Evolutionary conservation across 2,888 invertebrate species (phyloP).

Genomic region (Macroteleia sp.): DNA sequence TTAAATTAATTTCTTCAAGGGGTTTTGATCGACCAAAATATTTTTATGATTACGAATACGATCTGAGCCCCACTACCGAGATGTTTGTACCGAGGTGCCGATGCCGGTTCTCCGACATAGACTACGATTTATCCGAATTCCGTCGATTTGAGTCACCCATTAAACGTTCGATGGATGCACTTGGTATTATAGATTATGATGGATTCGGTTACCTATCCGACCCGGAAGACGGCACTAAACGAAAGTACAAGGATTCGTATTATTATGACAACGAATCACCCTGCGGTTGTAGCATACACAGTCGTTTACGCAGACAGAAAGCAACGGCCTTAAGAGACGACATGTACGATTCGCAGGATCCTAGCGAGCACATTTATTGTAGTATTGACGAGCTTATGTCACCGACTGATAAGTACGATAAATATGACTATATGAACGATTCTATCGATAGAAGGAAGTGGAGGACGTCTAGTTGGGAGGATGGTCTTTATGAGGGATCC

Average conservation of each 20-base stretch:
- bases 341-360: constrained; percentile 65
- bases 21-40: constrained; percentile 71
- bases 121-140: constrained; percentile 38
- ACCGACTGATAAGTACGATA: constrained; percentile 65
- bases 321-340: constrained; percentile 68
- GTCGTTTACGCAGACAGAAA: constrained; percentile 69
- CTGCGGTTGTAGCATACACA: constrained; percentile 41
- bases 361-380: constrained; percentile 80
- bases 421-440: constrained; percentile 58
- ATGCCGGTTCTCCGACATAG: constrained; percentile 68
- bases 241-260: constrained; percentile 73
- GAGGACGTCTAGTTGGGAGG: constrained; percentile 61
- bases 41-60: constrained; percentile 86
- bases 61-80: constrained; percentile 85
- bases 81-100: constrained; percentile 84
- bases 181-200: constrained; percentile 66
- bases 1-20: constrained; percentile 33
- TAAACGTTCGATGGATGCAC: constrained; percentile 59
- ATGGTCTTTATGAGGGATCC: constrained; percentile 37
- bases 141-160: constrained; percentile 58
- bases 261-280: constrained; percentile 67
- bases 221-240: constrained; percentile 68
- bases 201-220: constrained; percentile 59
- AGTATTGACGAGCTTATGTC: constrained; percentile 87
- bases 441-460: constrained; percentile 75